These are phyloP conservation scores for Pseudois nayaur DNA, from an alignment of 2,113 vertebrate genomes.

Conservation along the genomic window DNA sequence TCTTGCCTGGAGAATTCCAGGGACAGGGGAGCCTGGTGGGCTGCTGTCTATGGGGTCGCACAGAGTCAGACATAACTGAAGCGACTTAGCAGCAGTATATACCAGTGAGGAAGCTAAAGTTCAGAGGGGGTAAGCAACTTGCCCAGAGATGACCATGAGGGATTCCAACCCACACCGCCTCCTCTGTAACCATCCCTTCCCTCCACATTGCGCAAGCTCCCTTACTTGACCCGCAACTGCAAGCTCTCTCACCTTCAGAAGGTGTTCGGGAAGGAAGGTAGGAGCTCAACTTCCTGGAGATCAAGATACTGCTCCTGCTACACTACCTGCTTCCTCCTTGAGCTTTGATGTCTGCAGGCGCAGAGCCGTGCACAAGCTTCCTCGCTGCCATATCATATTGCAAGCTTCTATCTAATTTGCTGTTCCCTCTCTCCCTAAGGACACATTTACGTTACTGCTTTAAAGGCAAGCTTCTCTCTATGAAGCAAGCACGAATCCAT, in stretches of 20 bases:
- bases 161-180: background rate
- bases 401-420: constrained; percentile 42
- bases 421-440: constrained; percentile 43
- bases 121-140: background rate
- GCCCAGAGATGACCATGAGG: background rate
- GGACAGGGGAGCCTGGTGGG: too few species aligned
- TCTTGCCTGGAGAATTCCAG: too few species aligned
- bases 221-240: background rate
- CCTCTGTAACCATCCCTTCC: background rate
- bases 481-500: constrained; percentile 28
- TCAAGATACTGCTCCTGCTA: background rate
- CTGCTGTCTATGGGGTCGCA: accelerated
- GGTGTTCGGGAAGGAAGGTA: background rate
- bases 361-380: background rate
- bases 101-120: background rate
- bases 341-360: background rate
- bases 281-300: background rate
- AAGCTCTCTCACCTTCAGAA: background rate
- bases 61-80: too few species aligned
- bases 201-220: accelerated
- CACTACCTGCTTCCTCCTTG: background rate
- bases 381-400: background rate
- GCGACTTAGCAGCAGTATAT: too few species aligned
- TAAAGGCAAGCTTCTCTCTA: constrained; percentile 48
- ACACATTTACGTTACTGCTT: constrained; percentile 28